Evolutionary conservation across 2,113 vertebrate genomes (phyloP), one percentile per base, ranked within the genome.

Genomic region (Heterochromis multidens): DNA sequence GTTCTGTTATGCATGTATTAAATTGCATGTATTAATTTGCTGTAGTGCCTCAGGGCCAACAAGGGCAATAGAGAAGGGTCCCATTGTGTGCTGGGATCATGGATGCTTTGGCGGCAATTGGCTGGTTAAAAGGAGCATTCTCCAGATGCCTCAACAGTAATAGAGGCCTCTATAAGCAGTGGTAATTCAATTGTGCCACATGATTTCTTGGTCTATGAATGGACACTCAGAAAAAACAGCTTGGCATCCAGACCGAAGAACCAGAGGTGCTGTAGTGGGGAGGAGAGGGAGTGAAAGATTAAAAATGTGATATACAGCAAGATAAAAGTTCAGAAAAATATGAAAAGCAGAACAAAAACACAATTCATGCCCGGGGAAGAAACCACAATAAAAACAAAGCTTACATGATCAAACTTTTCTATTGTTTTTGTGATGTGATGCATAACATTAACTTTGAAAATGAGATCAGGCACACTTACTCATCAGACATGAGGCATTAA

Each of bases 181-280:
- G 81, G 87, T 92, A 95, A 93, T 93, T 94, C 92, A 90, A 94
- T 95, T 95, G 92, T 94, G 82, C 81, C 91, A 87, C 93, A 91
- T 93, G 94, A 93, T 90, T 90, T 92, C 91, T 92, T 74, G 84
- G 92, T 90, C 93, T 89, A 84, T 86, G 86, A 91, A 94, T 87
- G 87, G 90, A 84, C 65, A 86, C 88, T 93, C 91, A 85, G 89
- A 63, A 87, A 88, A 92, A 91, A 90, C 87, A 91, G 79, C 89
- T 88, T 74, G 88, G 93, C 91, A 90, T 89, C 87, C 84, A 62
- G 84, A 65, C 21, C 63, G 86, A 93, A 90, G 88, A 93, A 84
- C 43, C 82, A 61, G 40, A 74, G 87, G 83, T 79, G 33, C 57
- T 4, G 54, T 1, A 46, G 59, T 21, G 61, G 61, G 56, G 8